Evolutionary conservation across 2,888 invertebrate genomes (phyloP), one percentile per base, ranked within the genome.

Genomic region (Temnothorax unifasciatus): DNA sequence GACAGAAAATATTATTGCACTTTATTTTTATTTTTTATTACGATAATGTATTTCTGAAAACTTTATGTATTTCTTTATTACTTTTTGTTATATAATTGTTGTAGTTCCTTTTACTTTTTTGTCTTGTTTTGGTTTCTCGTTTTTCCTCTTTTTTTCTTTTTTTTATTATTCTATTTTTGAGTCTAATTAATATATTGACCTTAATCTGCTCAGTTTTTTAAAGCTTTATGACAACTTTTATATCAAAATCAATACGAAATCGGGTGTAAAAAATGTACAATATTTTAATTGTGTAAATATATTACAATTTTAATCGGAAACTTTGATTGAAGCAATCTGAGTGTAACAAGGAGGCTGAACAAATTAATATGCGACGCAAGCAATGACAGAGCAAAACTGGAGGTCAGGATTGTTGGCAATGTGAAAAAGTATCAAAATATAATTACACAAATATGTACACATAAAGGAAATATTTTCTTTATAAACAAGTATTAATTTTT

Each of bases 241-340:
- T 25, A 13, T 59, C 29, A 59, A 59, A 59, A 59, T 29, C 15
- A 59, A n/a, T 59, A 59, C 25, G 13, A 59, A 59, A 59, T 59
- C 6, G 59, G 6, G 2, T 59, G 29, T 59, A 11, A 59, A 59
- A 59, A 29, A 59, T 59, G 29, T 34, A 18, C 61, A 61, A 61
- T 34, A 61, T 61, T 61, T 61, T 15, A 61, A 61, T 34, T 61
- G 8, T 61, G 29, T 61, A 34, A 61, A 61, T 61, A 61, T 61
- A 18, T 61, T 61, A 29, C 3, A 61, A 61, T 61, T 61, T 59
- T 6, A 57, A 57, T 59, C 3, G 61, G 18, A 61, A 34, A 34
- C 29, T 25, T 25, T 61, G 29, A 18, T 34, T 34, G 29, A 59
- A 29, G 59, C 6, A 57, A 57, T 59, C 6, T 29, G 25, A 59